phyloP scores from a whole-genome alignment of 2,888 invertebrate species.

The Norana najaformis region DNA sequence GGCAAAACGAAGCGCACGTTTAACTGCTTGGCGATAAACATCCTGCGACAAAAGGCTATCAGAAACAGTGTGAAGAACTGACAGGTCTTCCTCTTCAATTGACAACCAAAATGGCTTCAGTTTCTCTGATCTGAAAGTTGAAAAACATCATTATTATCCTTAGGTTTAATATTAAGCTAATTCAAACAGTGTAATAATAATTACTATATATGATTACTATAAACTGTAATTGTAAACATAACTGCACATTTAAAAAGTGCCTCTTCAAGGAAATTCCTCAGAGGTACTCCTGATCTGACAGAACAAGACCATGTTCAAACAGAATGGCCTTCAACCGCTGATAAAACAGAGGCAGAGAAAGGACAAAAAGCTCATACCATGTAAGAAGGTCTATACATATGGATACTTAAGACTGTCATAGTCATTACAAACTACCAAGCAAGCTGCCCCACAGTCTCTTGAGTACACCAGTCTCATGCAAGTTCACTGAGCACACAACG shows the following conservation, averaged over 20 bases:
- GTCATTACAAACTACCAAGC: background rate
- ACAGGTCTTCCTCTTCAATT: constrained; percentile 69
- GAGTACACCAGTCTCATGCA: background rate
- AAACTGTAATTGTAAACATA: no score
- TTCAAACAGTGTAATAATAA: no score
- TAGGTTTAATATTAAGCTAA: background rate
- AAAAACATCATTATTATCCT: background rate
- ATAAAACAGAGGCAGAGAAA: no score
- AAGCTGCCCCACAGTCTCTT: background rate
- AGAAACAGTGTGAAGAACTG: constrained; percentile 67
- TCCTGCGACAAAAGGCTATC: constrained; percentile 29
- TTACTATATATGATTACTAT: no score
- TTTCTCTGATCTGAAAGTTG: constrained; percentile 77
- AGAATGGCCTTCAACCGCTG: no score
- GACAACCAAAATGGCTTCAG: constrained; percentile 88
- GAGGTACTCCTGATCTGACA: no score
- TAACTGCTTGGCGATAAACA: constrained; percentile 24
- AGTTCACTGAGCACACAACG: background rate
- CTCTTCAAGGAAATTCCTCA: no score
- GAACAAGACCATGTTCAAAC: no score
- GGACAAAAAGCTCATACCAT: background rate
- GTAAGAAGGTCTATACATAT: background rate
- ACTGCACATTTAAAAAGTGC: no score
- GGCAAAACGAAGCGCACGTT: constrained; percentile 20
- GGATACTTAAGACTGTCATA: background rate